These are phyloP conservation scores for Poeciliopsis turrubarensis DNA, from an alignment of 2,113 vertebrate species.

Conservation along the genomic window DNA sequence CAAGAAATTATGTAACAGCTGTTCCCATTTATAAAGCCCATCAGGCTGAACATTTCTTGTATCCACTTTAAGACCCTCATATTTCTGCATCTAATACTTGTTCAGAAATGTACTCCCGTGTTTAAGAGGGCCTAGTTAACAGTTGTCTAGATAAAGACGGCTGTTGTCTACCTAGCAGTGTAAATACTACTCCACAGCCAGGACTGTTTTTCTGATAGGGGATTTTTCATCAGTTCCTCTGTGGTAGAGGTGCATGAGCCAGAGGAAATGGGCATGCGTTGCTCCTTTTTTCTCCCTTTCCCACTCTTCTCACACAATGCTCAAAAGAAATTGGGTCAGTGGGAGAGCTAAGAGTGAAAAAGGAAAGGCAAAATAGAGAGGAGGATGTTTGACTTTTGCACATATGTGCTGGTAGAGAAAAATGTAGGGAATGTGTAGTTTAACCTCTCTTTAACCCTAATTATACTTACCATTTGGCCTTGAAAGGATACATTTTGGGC, in stretches of 20 bases:
- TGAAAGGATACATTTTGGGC: slow-evolving; percentile 45
- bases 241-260: slow-evolving; percentile 50
- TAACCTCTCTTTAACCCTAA: slow-evolving; percentile 39
- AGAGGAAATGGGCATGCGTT: slow-evolving; percentile 68
- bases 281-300: slow-evolving; percentile 53
- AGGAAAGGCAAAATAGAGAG: slow-evolving; percentile 6
- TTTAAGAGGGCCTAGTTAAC: neutral
- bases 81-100: neutral
- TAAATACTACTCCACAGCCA: neutral
- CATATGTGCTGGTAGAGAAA: slow-evolving; percentile 45
- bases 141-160: neutral
- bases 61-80: neutral
- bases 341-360: slow-evolving; percentile 42
- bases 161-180: neutral
- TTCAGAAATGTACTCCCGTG: neutral
- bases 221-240: slow-evolving; percentile 43
- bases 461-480: slow-evolving; percentile 49
- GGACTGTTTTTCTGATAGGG: slow-evolving; percentile 26
- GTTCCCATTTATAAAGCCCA: neutral
- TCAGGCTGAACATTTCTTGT: neutral
- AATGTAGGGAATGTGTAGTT: slow-evolving; percentile 63
- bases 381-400: slow-evolving; percentile 51
- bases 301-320: slow-evolving; percentile 51
- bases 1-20: neutral
- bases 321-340: slow-evolving; percentile 73